These are phyloP conservation scores for Pelvicachromis taeniatus DNA, from an alignment of 2,113 vertebrate species.

Conservation along the genomic window DNA sequence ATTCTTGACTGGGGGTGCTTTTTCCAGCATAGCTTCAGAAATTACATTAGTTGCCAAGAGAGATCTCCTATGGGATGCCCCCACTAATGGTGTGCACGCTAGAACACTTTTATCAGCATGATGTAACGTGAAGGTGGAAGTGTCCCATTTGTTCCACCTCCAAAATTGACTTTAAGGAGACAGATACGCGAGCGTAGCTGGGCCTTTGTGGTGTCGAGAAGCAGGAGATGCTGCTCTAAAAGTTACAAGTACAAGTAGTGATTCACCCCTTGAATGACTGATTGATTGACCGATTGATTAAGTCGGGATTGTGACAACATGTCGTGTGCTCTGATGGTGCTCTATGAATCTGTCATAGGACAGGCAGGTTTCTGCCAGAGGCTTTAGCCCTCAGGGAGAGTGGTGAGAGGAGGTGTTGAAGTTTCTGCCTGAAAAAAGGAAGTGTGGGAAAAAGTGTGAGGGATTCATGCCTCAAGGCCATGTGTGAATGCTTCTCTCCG, in stretches of 20 bases:
- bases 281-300: conserved; percentile 32
- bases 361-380: conserved; percentile 60
- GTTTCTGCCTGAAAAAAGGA: conserved; percentile 30
- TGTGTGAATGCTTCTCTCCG: conserved; percentile 37
- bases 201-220: conserved; percentile 1
- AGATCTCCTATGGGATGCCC: conserved; percentile 58
- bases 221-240: not conserved
- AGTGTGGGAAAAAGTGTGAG: conserved; percentile 40
- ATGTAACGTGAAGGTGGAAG: conserved; percentile 53
- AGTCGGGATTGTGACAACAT: conserved; percentile 20
- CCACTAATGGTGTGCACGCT: conserved; percentile 44
- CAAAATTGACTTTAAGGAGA: conserved; percentile 43
- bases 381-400: conserved; percentile 43
- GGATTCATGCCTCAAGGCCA: conserved; percentile 60
- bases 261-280: conserved; percentile 7
- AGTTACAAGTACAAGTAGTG: not conserved
- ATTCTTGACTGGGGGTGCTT: conserved; percentile 23
- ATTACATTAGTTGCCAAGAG: conserved; percentile 61
- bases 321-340: conserved; percentile 20
- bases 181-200: conserved; percentile 5
- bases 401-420: conserved; percentile 49
- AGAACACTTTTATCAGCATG: conserved; percentile 52
- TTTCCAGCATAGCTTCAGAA: conserved; percentile 55
- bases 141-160: conserved; percentile 44
- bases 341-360: conserved; percentile 49